Evolutionary conservation across 2,888 invertebrate genomes (phyloP).

Genomic region (Coronaproctus castanopsis): DNA sequence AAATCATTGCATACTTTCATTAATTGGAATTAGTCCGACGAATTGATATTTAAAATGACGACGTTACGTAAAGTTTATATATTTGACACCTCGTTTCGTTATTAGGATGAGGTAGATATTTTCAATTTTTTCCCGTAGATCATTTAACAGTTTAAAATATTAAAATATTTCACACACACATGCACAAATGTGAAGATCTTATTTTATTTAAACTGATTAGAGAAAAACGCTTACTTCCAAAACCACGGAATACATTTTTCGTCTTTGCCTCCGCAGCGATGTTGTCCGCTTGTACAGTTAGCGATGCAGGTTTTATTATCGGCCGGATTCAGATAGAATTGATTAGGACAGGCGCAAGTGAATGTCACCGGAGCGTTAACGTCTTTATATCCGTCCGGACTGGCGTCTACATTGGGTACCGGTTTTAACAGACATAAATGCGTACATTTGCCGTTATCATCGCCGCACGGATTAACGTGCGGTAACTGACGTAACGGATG

Average conservation of each 20-base stretch:
- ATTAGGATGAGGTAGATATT: no score
- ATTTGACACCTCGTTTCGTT: no score
- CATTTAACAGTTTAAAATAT: no score
- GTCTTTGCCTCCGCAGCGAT: conserved; percentile 48
- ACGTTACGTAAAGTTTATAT: no score
- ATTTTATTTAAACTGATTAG: no score
- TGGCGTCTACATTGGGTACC: conserved; percentile 25
- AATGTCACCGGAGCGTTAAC: conserved; percentile 51
- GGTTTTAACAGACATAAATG: conserved; percentile 85
- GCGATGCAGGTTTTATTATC: conserved; percentile 77
- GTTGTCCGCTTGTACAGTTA: conserved; percentile 81
- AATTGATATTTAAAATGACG: no score
- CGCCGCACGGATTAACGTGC: conserved; percentile 74
- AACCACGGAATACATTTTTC: conserved; percentile 57
- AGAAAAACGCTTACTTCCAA: conserved; percentile 56
- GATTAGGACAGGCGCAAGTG: conserved; percentile 87
- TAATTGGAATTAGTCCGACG: no score
- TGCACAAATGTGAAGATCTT: no score
- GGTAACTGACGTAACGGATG: conserved; percentile 72
- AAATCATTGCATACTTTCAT: no score
- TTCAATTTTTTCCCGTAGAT: no score
- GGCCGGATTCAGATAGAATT: conserved; percentile 51
- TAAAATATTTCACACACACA: no score
- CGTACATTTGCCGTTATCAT: conserved; percentile 85
- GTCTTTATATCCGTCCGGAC: conserved; percentile 37